These are phyloP conservation scores for Drosophila navojoa DNA, from an alignment of 1,140 invertebrate species.

Conservation along the genomic window DNA sequence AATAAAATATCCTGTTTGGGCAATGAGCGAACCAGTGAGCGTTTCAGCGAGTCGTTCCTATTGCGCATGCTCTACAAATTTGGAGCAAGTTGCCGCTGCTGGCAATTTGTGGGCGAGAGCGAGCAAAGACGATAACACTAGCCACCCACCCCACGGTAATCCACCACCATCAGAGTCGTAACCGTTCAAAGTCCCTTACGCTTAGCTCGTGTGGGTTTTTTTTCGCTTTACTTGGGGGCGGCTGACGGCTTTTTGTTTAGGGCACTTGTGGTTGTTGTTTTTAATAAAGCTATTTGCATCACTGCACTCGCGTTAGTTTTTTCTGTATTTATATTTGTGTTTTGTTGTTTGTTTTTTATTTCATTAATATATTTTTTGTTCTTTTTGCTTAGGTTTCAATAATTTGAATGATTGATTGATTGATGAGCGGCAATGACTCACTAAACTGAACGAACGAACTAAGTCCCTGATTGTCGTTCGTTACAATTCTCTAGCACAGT, in stretches of 20 bases:
- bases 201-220: slow-evolving; percentile 13
- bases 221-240: slow-evolving; percentile 29
- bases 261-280: slow-evolving; percentile 27
- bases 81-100: slow-evolving; percentile 72
- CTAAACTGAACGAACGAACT: slow-evolving; percentile 25
- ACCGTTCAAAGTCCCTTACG: slow-evolving; percentile 45
- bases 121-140: slow-evolving; percentile 53
- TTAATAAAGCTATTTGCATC: slow-evolving; percentile 11
- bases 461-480: slow-evolving; percentile 16
- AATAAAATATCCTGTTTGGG: slow-evolving; percentile 83
- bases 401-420: slow-evolving; percentile 18
- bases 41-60: slow-evolving; percentile 16
- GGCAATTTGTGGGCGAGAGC: slow-evolving; percentile 60
- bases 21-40: slow-evolving; percentile 37
- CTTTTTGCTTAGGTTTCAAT: background rate
- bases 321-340: slow-evolving; percentile 5
- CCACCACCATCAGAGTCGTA: slow-evolving; percentile 35
- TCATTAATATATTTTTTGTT: background rate
- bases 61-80: slow-evolving; percentile 65
- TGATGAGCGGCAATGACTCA: slow-evolving; percentile 28
- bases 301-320: slow-evolving; percentile 8
- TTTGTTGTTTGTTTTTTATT: background rate
- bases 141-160: slow-evolving; percentile 44
- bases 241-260: slow-evolving; percentile 36
- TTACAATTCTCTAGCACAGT: slow-evolving; percentile 14